phyloP scores from a whole-genome alignment of 2,888 invertebrate genomes.

The Drosophila neonasuta region DNA sequence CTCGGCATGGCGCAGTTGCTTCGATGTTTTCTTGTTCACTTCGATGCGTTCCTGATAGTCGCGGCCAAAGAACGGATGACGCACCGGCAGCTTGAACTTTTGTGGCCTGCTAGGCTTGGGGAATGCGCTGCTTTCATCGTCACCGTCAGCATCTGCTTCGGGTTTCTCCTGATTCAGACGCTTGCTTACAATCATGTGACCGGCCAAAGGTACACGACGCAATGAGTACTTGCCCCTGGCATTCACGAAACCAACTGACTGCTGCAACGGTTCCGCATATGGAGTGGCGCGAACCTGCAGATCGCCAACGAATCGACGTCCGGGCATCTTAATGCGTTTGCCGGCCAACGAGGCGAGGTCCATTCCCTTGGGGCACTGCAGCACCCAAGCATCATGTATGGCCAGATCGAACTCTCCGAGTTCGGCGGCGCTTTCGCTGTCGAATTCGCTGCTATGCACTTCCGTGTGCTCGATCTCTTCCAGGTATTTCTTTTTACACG shows the following conservation, averaged over 20 bases:
- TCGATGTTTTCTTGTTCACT: constrained; percentile 14
- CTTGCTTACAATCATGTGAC: constrained; percentile 47
- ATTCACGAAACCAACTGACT: constrained; percentile 53
- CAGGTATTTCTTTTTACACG: constrained; percentile 37
- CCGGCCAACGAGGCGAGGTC: constrained; percentile 17
- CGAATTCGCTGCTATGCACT: neutral
- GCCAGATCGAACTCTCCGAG: constrained; percentile 43
- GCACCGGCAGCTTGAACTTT: constrained; percentile 26
- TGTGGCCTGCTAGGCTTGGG: constrained; percentile 28
- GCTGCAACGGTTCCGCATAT: constrained; percentile 13
- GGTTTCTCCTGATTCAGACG: constrained; percentile 38
- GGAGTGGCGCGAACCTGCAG: constrained; percentile 45
- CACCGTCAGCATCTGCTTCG: neutral
- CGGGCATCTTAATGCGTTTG: constrained; percentile 59
- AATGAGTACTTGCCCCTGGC: constrained; percentile 45
- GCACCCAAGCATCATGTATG: constrained; percentile 57
- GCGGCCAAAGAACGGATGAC: constrained; percentile 49
- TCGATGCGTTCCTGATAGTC: constrained; percentile 29
- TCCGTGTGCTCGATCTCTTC: constrained; percentile 37
- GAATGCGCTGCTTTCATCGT: neutral
- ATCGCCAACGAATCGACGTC: constrained; percentile 49
- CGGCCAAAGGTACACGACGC: constrained; percentile 32
- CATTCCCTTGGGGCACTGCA: constrained; percentile 58
- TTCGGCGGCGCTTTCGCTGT: constrained; percentile 18
- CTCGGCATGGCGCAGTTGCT: constrained; percentile 32